Conservation (phyloP, 1,140 invertebrate genomes). For the Cryptotermes secundus region DNA sequence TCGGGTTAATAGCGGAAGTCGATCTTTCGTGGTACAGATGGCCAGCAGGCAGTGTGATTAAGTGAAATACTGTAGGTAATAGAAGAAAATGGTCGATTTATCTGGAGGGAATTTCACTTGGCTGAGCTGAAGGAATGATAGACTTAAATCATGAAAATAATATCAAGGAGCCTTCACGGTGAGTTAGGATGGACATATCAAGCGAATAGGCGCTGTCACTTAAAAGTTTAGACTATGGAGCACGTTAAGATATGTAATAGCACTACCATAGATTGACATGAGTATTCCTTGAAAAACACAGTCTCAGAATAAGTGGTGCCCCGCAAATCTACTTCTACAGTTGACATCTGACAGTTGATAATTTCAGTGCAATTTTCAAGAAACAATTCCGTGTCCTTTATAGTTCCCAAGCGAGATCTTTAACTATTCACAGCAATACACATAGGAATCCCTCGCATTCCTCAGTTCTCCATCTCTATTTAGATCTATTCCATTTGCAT, state of each 20-base stretch:
- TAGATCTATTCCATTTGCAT: no score
- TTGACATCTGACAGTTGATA: no score
- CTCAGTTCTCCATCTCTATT: no score
- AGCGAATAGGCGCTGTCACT: neutral
- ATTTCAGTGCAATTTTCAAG: no score
- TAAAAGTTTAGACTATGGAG: neutral
- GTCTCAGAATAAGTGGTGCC: no score
- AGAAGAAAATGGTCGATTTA: neutral
- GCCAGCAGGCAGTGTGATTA: neutral
- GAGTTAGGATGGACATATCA: neutral
- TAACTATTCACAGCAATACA: no score
- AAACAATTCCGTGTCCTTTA: no score
- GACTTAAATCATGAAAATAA: neutral
- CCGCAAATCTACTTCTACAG: no score
- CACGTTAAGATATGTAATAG: neutral
- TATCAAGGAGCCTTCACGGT: neutral
- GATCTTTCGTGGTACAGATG: neutral
- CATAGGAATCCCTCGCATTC: no score
- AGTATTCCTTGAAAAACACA: neutral
- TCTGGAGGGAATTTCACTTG: neutral
- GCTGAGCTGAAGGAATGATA: neutral
- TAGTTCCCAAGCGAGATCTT: no score
- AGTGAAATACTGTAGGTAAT: slow-evolving; percentile 14
- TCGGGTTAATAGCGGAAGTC: neutral
- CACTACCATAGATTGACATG: neutral